These are phyloP conservation scores for Megalops atlanticus DNA, from an alignment of 2,113 vertebrate species.

Conservation along the genomic window DNA sequence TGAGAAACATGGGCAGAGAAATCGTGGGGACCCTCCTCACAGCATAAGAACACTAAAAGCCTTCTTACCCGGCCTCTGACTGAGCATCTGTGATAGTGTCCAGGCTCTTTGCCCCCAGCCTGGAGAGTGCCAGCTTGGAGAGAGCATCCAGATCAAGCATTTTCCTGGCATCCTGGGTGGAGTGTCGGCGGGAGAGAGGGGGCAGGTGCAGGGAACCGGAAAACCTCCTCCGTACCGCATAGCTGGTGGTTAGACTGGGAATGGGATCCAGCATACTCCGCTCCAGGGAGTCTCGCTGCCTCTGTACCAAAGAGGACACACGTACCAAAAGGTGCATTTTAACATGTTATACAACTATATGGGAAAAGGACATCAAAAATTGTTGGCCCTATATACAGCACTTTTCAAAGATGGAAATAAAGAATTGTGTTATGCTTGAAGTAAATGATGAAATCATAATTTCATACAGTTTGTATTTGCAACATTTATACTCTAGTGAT, in stretches of 20 bases:
- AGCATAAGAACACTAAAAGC: not conserved
- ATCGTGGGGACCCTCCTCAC: not conserved
- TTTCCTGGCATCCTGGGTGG: conserved; percentile 41
- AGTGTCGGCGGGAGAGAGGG: conserved; percentile 57
- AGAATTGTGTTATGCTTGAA: no score
- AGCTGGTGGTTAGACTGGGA: conserved; percentile 23
- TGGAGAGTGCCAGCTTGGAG: conserved; percentile 51
- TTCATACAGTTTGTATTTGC: no score
- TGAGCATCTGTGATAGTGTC: conserved; percentile 49
- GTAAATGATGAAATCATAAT: no score
- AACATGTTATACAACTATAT: no score
- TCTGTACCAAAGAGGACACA: conserved; percentile 46
- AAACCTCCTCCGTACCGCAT: conserved; percentile 69
- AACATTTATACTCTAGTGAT: no score
- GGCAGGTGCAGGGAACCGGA: conserved; percentile 77
- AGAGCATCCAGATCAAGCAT: conserved; percentile 32
- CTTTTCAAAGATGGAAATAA: no score
- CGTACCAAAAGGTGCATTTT: no score
- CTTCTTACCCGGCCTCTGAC: conserved; percentile 23
- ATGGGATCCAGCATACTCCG: conserved; percentile 27
- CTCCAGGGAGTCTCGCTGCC: conserved; percentile 49
- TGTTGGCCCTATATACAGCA: no score
- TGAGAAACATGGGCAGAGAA: no score
- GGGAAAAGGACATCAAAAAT: no score
- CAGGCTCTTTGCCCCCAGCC: conserved; percentile 59